A percentile compares a stretch with the other conserved stretches of the same genome.
These are phyloP conservation scores for Nasonia giraulti DNA, from an alignment of 1,140 invertebrate genomes.

Conservation along the genomic window DNA sequence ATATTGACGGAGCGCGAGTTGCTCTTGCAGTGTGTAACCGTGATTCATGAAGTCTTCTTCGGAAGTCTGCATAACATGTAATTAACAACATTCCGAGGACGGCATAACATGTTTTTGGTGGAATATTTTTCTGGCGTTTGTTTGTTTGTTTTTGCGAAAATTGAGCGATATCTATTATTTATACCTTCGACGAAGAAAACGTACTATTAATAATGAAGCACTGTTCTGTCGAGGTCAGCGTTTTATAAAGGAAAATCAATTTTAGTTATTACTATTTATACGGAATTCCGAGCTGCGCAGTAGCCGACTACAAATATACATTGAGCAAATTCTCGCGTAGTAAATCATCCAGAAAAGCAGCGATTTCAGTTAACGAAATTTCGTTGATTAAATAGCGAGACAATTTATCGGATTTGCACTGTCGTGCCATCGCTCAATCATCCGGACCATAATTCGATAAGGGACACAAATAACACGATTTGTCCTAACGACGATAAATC, in stretches of 20 bases:
- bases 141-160: too few species aligned
- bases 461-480: background rate
- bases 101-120: background rate
- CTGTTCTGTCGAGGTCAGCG: background rate
- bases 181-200: background rate
- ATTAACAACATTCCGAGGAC: background rate
- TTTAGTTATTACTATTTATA: background rate
- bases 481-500: background rate
- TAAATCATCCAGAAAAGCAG: background rate
- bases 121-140: too few species aligned
- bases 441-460: background rate
- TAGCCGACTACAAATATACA: background rate
- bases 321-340: too few species aligned
- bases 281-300: background rate
- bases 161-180: background rate
- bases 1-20: background rate
- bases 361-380: background rate
- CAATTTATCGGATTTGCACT: background rate
- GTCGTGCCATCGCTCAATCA: background rate
- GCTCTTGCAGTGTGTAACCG: background rate
- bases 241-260: background rate
- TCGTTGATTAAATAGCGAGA: background rate
- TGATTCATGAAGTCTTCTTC: too few species aligned
- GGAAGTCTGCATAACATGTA: background rate
- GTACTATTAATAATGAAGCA: background rate